A percentile compares a stretch with the other conserved stretches of the same genome.
phyloP scores from a whole-genome alignment of 2,797 vertebrate species.

The Cynopterus sphinx region DNA sequence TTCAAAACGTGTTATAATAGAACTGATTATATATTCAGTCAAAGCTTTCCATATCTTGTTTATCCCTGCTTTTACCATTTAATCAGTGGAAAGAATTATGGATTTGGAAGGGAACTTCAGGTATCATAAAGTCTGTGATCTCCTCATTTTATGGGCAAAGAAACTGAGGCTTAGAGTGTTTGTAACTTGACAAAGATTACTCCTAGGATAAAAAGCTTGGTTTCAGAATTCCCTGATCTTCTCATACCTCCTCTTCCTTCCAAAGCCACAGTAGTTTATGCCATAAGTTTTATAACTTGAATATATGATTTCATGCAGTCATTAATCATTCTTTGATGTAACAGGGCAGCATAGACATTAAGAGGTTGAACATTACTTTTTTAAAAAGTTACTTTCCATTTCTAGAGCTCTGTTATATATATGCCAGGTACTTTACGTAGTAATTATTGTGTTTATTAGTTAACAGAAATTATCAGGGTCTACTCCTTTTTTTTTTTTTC shows the following conservation, averaged over 20 bases:
- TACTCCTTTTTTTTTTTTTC: neutral
- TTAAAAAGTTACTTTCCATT: neutral
- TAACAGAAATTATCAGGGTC: neutral
- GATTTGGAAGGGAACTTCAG: slow-evolving; percentile 2
- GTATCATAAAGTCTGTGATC: neutral
- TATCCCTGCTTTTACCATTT: neutral
- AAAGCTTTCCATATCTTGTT: neutral
- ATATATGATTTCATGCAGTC: neutral
- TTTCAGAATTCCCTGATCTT: neutral
- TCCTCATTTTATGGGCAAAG: slow-evolving; percentile 35
- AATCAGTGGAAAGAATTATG: neutral
- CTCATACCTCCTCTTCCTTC: neutral
- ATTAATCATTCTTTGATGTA: slow-evolving; percentile 13
- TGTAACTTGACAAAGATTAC: neutral
- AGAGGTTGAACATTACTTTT: neutral
- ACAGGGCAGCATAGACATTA: neutral
- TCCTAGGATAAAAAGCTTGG: neutral
- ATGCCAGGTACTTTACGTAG: neutral
- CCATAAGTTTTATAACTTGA: neutral
- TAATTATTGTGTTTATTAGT: neutral
- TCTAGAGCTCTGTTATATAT: neutral
- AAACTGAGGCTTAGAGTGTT: neutral
- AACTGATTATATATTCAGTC: neutral
- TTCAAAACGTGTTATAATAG: slow-evolving; percentile 23
- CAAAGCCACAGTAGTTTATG: neutral